Conservation (phyloP, 2,797 vertebrate species). For the Anguilla pacifica region DNA sequence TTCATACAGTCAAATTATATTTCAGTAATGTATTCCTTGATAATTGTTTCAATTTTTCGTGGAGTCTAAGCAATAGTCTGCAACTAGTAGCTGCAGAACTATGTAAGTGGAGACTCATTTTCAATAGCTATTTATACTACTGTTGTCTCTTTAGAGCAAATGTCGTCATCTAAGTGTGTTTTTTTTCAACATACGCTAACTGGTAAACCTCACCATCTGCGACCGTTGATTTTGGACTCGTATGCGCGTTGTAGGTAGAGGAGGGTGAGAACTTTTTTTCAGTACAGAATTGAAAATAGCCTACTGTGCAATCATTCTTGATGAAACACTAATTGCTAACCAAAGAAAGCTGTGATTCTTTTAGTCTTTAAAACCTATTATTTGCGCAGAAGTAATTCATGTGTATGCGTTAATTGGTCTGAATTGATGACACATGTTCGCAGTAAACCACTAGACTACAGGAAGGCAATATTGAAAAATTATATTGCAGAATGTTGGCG, state of each 20-base stretch:
- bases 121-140: too few relatives aligned
- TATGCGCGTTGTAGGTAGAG: neutral
- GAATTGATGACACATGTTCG: constrained; percentile 45
- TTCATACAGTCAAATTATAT: too few relatives aligned
- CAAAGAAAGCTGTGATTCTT: constrained; percentile 24
- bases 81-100: too few relatives aligned
- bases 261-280: neutral
- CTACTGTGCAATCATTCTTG: constrained; percentile 29
- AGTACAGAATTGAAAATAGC: neutral
- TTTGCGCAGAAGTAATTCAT: constrained; percentile 39
- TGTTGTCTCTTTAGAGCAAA: too few relatives aligned
- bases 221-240: neutral
- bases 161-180: too few relatives aligned
- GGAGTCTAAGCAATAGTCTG: too few relatives aligned
- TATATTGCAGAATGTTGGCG: neutral
- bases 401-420: constrained; percentile 33
- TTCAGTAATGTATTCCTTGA: too few relatives aligned
- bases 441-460: constrained; percentile 1
- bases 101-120: too few relatives aligned
- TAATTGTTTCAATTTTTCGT: too few relatives aligned
- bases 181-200: neutral
- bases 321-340: constrained; percentile 23
- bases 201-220: neutral
- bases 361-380: constrained; percentile 24
- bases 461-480: neutral